These are phyloP conservation scores for Microchirus variegatus DNA, from an alignment of 2,797 vertebrate species.

Conservation along the genomic window DNA sequence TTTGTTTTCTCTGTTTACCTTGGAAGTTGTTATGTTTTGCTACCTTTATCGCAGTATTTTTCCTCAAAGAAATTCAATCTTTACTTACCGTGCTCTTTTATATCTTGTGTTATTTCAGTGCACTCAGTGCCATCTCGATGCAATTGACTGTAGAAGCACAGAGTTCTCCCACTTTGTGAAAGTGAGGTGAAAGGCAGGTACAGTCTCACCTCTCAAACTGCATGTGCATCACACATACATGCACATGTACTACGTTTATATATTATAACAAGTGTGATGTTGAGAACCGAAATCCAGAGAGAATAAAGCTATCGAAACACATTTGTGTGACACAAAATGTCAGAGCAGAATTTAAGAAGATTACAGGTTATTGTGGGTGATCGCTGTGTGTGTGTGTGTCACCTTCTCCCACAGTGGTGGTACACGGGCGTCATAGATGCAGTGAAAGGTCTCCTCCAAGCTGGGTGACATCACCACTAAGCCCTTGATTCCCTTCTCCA, in stretches of 20 bases:
- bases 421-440: constrained; percentile 86
- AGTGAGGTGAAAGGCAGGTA: constrained; percentile 13
- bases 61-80: background rate
- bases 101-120: constrained; percentile 3
- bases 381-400: constrained; percentile 23
- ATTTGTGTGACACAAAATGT: background rate
- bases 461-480: constrained; percentile 90
- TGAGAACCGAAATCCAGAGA: background rate
- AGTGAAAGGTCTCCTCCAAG: constrained; percentile 89
- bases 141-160: constrained; percentile 13
- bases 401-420: constrained; percentile 91
- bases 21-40: background rate
- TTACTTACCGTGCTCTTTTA: constrained; percentile 1
- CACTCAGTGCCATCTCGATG: constrained; percentile 1
- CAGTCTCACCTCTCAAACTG: constrained; percentile 7
- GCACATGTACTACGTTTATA: background rate
- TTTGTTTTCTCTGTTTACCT: constrained; percentile 12
- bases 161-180: constrained; percentile 2
- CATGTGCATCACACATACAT: background rate
- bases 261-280: background rate
- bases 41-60: constrained; percentile 8
- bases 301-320: background rate
- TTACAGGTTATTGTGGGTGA: constrained; percentile 4
- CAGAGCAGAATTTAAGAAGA: background rate
- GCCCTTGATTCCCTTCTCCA: constrained; percentile 90